phyloP scores from a whole-genome alignment of 2,888 invertebrate species.

The Lasioglossum calceatum region DNA sequence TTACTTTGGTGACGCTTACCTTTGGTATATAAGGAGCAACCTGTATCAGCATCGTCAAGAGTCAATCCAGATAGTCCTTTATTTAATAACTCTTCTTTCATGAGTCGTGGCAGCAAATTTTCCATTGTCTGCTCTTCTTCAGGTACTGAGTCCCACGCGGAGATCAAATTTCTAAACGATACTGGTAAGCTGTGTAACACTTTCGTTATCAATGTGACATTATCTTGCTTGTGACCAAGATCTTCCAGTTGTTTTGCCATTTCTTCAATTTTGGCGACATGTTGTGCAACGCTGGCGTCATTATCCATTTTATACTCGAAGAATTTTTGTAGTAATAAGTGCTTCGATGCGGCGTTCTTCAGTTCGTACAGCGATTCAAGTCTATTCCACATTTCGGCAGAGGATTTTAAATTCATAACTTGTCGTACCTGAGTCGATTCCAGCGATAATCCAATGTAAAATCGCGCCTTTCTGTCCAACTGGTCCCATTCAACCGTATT shows the following conservation, averaged over 20 bases:
- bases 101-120: constrained; percentile 2
- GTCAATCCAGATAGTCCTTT: not conserved
- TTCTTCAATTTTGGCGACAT: not conserved
- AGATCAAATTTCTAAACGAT: not conserved
- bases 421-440: no score
- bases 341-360: no score
- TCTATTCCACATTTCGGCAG: no score
- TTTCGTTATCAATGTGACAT: not conserved
- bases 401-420: no score
- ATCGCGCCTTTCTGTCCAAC: not conserved
- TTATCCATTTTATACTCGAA: no score
- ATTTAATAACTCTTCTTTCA: not conserved
- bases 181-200: not conserved
- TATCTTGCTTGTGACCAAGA: constrained; percentile 1
- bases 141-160: not conserved
- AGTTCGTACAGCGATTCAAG: no score
- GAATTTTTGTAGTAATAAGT: no score
- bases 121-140: not conserved
- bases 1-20: no score
- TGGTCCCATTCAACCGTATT: not conserved
- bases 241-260: not conserved
- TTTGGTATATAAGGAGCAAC: not conserved
- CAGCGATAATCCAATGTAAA: no score
- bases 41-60: not conserved
- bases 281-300: not conserved